These are phyloP conservation scores for Erythrolamprus reginae DNA, from an alignment of 2,113 vertebrate species.

Conservation along the genomic window DNA sequence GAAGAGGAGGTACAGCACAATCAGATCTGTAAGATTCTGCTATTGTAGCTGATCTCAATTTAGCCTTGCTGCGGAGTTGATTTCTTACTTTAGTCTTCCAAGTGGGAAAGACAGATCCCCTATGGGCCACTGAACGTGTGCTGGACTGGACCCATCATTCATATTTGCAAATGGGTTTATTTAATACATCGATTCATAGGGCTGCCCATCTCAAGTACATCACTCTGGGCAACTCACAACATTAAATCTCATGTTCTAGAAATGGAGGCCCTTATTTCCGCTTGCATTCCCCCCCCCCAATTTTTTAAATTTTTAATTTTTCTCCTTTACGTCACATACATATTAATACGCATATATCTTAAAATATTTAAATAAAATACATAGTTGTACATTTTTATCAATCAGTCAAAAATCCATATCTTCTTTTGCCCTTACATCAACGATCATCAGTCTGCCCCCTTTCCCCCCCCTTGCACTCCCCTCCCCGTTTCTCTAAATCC, in stretches of 20 bases:
- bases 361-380: no score
- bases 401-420: no score
- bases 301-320: no score
- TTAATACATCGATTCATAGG: not conserved
- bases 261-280: not conserved
- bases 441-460: no score
- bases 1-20: not conserved
- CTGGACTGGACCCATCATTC: not conserved
- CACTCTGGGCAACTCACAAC: not conserved
- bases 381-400: no score
- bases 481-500: no score
- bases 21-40: not conserved
- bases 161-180: not conserved
- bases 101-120: not conserved
- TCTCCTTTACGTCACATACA: no score
- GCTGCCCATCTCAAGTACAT: not conserved
- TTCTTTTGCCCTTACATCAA: no score
- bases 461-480: no score
- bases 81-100: not conserved
- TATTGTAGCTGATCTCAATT: not conserved
- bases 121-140: not conserved
- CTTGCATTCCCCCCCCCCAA: no score
- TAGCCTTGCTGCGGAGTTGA: not conserved
- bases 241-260: not conserved
- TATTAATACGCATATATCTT: no score